Evolutionary conservation across 2,888 invertebrate genomes (phyloP).

Genomic region (Lymantria monacha): DNA sequence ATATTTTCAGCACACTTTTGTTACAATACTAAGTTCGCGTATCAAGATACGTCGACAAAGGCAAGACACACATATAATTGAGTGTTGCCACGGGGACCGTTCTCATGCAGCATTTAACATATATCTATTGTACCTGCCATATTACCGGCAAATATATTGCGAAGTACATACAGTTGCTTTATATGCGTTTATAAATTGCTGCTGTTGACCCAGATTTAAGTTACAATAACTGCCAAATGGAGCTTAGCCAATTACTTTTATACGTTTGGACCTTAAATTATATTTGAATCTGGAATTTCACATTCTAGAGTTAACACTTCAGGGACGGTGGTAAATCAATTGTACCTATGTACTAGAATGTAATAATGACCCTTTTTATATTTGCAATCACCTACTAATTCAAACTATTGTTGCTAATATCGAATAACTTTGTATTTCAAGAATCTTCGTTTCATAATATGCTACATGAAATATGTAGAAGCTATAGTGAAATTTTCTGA

Average conservation of each 20-base stretch:
- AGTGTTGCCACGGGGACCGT: slow-evolving; percentile 5
- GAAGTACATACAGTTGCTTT: slow-evolving; percentile 11
- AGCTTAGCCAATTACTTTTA: slow-evolving; percentile 46
- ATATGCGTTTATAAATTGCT: slow-evolving; percentile 23
- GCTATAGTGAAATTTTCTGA: too few species aligned
- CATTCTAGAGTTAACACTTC: too few species aligned
- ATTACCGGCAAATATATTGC: slow-evolving; percentile 13
- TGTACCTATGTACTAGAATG: too few species aligned
- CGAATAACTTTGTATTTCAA: too few species aligned
- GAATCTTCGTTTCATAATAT: too few species aligned
- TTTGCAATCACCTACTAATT: too few species aligned
- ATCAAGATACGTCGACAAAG: neutral
- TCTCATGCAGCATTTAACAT: slow-evolving; percentile 5
- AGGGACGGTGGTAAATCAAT: too few species aligned
- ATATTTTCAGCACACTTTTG: too few species aligned
- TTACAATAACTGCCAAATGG: slow-evolving; percentile 40
- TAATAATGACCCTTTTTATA: too few species aligned
- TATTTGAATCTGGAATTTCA: neutral
- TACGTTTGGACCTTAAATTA: slow-evolving; percentile 9
- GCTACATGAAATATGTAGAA: too few species aligned
- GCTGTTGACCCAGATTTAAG: slow-evolving; percentile 48
- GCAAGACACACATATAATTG: slow-evolving; percentile 7
- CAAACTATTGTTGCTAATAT: too few species aligned
- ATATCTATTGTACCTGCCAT: slow-evolving; percentile 8
- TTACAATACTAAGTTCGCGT: too few species aligned